A percentile compares a stretch with the other conserved stretches of the same genome.
Conservation (phyloP, 2,113 vertebrate genomes). For the Lasiurus cinereus region DNA sequence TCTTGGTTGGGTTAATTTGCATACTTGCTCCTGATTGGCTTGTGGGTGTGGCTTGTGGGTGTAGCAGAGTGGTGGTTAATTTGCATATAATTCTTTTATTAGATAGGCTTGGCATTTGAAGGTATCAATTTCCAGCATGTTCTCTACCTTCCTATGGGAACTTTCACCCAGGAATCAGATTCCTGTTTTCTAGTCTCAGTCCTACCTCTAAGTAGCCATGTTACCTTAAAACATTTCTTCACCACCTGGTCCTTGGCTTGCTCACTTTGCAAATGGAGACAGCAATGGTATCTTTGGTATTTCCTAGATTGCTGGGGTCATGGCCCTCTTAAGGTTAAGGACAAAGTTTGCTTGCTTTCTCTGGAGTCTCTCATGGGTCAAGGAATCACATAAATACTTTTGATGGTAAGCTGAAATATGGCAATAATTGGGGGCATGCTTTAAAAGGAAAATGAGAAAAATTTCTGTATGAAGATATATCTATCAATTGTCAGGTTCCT, state of each 20-base stretch:
- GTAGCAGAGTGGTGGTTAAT: no score
- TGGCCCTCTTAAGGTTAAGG: neutral
- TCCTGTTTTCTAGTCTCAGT: neutral
- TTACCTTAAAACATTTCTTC: neutral
- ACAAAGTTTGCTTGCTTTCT: neutral
- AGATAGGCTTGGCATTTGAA: neutral
- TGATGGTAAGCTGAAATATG: neutral
- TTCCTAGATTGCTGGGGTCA: neutral
- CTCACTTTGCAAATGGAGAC: conserved; percentile 23
- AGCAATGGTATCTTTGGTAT: neutral
- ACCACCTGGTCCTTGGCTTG: neutral
- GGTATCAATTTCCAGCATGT: neutral
- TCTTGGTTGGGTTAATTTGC: no score
- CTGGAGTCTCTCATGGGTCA: neutral
- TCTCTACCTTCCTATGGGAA: neutral
- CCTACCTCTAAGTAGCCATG: neutral
- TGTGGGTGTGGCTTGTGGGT: no score
- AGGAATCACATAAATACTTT: neutral
- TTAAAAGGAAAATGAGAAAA: neutral
- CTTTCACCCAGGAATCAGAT: neutral
- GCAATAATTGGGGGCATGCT: neutral
- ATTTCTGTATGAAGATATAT: neutral
- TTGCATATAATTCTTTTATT: no score
- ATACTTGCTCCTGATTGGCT: no score
- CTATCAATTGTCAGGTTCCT: neutral